phyloP scores from a whole-genome alignment of 2,797 vertebrate genomes.

The Sebastes oblongus region DNA sequence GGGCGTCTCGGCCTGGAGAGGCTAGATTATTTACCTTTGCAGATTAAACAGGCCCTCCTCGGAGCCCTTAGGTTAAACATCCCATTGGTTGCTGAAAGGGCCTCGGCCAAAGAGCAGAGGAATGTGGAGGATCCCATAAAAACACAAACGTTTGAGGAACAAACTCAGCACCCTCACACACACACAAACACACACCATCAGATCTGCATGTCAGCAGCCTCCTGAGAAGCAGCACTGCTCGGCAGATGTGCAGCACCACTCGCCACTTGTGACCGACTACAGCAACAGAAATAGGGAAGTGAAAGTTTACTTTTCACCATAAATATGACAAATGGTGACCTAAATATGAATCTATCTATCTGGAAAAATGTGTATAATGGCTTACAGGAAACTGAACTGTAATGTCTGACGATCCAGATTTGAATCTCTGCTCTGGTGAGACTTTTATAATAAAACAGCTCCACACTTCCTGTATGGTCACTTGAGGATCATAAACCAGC shows the following conservation, averaged over 20 bases:
- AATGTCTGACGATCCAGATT: background rate
- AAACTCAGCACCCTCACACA: slow-evolving; percentile 33
- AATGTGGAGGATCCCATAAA: slow-evolving; percentile 73
- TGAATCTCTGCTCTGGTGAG: background rate
- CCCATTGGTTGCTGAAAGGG: slow-evolving; percentile 56
- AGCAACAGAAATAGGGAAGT: slow-evolving; percentile 64
- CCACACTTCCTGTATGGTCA: slow-evolving; percentile 66
- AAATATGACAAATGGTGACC: background rate
- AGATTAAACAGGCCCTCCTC: slow-evolving; percentile 70
- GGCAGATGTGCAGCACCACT: slow-evolving; percentile 40
- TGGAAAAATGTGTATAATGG: background rate
- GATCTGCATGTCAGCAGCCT: slow-evolving; percentile 59
- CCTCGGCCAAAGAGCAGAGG: slow-evolving; percentile 54
- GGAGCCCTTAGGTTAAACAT: slow-evolving; percentile 58
- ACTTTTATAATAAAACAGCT: slow-evolving; percentile 1
- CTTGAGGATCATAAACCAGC: slow-evolving; percentile 54
- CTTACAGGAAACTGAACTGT: slow-evolving; percentile 8
- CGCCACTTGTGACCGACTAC: slow-evolving; percentile 51
- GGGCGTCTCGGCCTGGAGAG: slow-evolving; percentile 17
- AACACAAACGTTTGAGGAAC: slow-evolving; percentile 72
- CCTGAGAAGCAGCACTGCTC: slow-evolving; percentile 43
- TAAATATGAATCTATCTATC: background rate
- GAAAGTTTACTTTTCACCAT: slow-evolving; percentile 50
- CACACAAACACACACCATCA: slow-evolving; percentile 31
- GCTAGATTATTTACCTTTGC: slow-evolving; percentile 73